phyloP scores from a whole-genome alignment of 2,888 invertebrate genomes.

The Seira ritae region DNA sequence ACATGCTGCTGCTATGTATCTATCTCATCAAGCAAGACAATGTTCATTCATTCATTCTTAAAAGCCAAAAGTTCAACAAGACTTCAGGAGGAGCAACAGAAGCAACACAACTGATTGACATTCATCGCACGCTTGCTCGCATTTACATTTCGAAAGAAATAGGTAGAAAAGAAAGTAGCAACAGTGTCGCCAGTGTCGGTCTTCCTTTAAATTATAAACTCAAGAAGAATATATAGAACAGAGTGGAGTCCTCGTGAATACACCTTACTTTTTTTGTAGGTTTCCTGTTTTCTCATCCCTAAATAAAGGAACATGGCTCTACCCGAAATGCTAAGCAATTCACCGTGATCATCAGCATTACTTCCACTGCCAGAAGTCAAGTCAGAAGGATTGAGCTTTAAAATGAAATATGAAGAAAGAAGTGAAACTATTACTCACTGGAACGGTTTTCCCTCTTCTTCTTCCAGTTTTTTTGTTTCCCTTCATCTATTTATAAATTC shows the following conservation, averaged over 20 bases:
- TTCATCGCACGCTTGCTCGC: constrained; percentile 51
- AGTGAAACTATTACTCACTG: constrained; percentile 38
- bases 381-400: constrained; percentile 28
- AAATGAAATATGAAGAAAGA: constrained; percentile 52
- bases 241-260: too few relatives aligned
- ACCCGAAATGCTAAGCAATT: too few relatives aligned
- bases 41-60: constrained; percentile 26
- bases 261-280: too few relatives aligned
- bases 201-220: constrained; percentile 39
- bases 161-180: constrained; percentile 42
- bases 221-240: too few relatives aligned
- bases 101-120: constrained; percentile 55
- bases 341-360: too few relatives aligned
- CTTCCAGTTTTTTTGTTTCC: constrained; percentile 9
- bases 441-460: background rate
- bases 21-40: background rate
- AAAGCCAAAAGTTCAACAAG: constrained; percentile 1
- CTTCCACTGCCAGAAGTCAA: constrained; percentile 32
- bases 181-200: constrained; percentile 47
- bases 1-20: too few relatives aligned
- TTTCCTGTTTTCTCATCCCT: too few relatives aligned
- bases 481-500: constrained; percentile 2
- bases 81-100: constrained; percentile 8
- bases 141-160: constrained; percentile 49
- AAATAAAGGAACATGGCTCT: too few relatives aligned